Base-by-base conservation (phyloP, 2,888 invertebrate genomes). In the Amphipoea lucens region DNA sequence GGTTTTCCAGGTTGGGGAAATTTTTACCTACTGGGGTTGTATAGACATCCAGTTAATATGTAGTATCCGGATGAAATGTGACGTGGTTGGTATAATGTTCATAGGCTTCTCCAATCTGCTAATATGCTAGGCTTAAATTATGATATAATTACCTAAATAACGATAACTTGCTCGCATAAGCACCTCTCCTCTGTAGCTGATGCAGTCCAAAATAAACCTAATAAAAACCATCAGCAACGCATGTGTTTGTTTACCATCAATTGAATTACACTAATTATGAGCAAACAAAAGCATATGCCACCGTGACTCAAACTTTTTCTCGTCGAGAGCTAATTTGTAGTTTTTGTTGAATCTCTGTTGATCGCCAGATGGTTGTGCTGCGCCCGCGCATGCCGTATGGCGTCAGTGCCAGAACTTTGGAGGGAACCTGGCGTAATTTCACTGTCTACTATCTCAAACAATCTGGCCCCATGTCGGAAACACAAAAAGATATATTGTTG, bases 211-310 rank as follows among this genome's bases (percentile, higher is more conserved):
- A 83, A 65, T 84, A 65, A 66, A 70, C 20, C 11, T 17, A 40
- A 54, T 75, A 70, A 72, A 81, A 78, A 42, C 23, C 68, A 48
- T n/a, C 20, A 54, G 69, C 29, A 73, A 69, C 72, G 54, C 82
- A 84, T 71, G 40, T 83, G 81, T 83, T 84, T 84, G 68, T 73
- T 85, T 82, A 79, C 65, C 81, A 78, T 79, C 84, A 92, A 91
- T 92, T 79, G 87, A 93, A 93, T 94, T 93, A 92, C 87, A 92
- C 91, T 91, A 94, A 94, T 95, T 94, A 92, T 81, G 89, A 82
- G 85, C 91, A 93, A 94, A 93, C 92, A 92, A 92, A 93, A 92
- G 92, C 95, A 95, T 95, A 95, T 95, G 95, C 93, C 94, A 95
- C 96, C 95, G 92, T 95, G 95, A 94, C 94, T 94, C 90, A 75